Conservation (phyloP, 92 coral and sea anemone genomes). For the Porites evermanni region DNA sequence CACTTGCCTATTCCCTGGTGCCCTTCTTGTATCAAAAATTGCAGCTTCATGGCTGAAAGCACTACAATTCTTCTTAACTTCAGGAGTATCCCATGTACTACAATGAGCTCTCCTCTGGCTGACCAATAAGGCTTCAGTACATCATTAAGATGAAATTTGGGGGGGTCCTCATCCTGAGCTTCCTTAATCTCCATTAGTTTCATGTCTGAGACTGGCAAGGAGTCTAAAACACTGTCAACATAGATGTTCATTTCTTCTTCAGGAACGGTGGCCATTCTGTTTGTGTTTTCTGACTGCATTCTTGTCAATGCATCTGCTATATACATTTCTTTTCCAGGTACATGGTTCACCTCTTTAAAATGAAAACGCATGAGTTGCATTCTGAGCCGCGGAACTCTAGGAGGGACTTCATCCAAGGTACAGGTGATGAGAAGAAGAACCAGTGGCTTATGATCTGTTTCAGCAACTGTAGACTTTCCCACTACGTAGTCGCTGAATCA, state of each 20-base stretch:
- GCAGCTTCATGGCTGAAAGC: slow-evolving; percentile 9
- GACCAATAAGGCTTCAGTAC: slow-evolving; percentile 22
- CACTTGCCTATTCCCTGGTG: slow-evolving; percentile 11
- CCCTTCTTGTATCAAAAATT: slow-evolving; percentile 7
- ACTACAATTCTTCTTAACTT: slow-evolving; percentile 8
- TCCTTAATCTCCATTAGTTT: slow-evolving; percentile 44
- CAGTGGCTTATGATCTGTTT: no score
- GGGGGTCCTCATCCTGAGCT: slow-evolving; percentile 61
- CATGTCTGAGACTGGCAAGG: slow-evolving; percentile 41
- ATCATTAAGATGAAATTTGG: slow-evolving; percentile 7
- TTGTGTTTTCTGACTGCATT: no score
- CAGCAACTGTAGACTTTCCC: no score
- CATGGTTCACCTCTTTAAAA: slow-evolving; percentile 11
- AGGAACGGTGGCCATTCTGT: no score
- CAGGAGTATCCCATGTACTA: slow-evolving; percentile 12
- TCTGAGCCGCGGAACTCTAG: slow-evolving; percentile 20
- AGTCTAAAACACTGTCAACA: slow-evolving; percentile 33
- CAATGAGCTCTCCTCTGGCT: background rate
- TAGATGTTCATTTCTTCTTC: no score
- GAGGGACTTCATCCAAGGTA: slow-evolving; percentile 3
- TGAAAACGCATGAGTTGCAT: slow-evolving; percentile 20
- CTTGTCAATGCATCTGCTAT: no score
- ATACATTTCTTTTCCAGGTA: no score
- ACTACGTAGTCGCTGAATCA: no score
- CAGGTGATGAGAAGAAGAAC: no score